These are phyloP conservation scores for Mantis religiosa DNA, from an alignment of 2,888 invertebrate genomes.

Conservation along the genomic window DNA sequence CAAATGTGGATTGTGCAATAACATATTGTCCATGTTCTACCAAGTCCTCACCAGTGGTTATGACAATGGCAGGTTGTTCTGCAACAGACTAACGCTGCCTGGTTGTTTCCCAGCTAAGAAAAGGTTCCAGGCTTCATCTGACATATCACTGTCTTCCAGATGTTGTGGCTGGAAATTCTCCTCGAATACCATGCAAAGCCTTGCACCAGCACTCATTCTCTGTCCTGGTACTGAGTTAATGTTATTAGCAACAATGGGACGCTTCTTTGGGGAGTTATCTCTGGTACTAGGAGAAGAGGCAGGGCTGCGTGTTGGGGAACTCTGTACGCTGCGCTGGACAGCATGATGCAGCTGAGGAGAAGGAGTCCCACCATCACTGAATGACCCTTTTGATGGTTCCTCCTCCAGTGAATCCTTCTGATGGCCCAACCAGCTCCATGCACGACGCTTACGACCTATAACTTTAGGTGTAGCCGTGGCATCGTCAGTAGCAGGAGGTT, in stretches of 20 bases:
- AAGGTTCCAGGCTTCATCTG: slow-evolving; percentile 24
- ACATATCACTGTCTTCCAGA: slow-evolving; percentile 30
- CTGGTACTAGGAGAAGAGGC: slow-evolving; percentile 24
- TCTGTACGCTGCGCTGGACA: background rate
- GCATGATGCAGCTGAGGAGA: background rate
- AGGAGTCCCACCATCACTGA: background rate
- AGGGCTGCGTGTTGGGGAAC: slow-evolving; percentile 13
- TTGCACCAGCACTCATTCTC: slow-evolving; percentile 41
- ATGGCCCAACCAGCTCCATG: slow-evolving; percentile 23
- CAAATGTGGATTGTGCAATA: background rate
- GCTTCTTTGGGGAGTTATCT: slow-evolving; percentile 17
- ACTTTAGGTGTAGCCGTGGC: background rate
- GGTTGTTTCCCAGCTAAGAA: slow-evolving; percentile 28
- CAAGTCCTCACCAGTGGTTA: background rate
- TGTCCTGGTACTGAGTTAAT: slow-evolving; percentile 32
- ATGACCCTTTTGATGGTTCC: slow-evolving; percentile 10
- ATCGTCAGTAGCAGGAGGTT: slow-evolving; percentile 4
- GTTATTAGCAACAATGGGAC: background rate
- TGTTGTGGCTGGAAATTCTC: slow-evolving; percentile 37
- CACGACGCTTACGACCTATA: slow-evolving; percentile 13
- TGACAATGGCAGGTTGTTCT: slow-evolving; percentile 20
- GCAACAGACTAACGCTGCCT: slow-evolving; percentile 28
- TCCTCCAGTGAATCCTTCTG: slow-evolving; percentile 20
- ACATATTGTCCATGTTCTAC: background rate
- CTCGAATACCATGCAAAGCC: slow-evolving; percentile 44